Base-by-base conservation (phyloP, 2,797 vertebrate species). In the Amblyraja radiata region DNA sequence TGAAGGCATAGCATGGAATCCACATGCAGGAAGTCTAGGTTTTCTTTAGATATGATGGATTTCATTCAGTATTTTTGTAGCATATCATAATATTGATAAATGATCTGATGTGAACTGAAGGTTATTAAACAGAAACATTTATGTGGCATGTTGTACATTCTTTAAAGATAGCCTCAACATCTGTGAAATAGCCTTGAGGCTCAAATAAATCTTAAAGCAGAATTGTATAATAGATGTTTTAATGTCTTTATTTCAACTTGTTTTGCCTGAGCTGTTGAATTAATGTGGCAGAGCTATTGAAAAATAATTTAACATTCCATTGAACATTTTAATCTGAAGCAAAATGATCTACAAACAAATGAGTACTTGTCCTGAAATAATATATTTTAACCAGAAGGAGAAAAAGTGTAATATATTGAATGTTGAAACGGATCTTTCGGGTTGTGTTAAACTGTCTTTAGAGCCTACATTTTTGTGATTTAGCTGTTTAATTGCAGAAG, bases 221-320 rank as follows among this genome's bases (percentile, higher is more conserved):
- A 74, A 76, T 2, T 18, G 39, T n/a, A 92, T 74, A 76, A 46
- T 54, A 92, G 73, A 58, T 92, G 90, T 74, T 74, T 92, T 76
- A 46, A 2, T 32, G 14, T 21, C 39, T 7, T 58, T 46, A 46
- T 92, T 71, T 54, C 90, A 28, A 23, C 71, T 28, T 92, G 71
- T 92, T 92, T 92, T 92, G 90, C 54, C 71, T 76, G 39, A 92
- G 71, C 73, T 92, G 71, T 71, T 54, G 71, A 76, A 92, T 76
- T 71, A 76, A 74, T 88, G 84, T 65, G 36, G 32, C 84, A 68
- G 36, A 74, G 39, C 23, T 10, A 54, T 23, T 28, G 10, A 92
- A 76, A 25, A 74, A 25, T 74, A 8, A 73, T 58, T 71, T 76
- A 90, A 71, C 58, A 0, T 74, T 90, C n/a, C 25, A 68, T 91